Percentiles rank a stretch among this genome's conserved stretches.
Conservation (phyloP, 2,888 invertebrate genomes). For the Stenichneumon culpator region DNA sequence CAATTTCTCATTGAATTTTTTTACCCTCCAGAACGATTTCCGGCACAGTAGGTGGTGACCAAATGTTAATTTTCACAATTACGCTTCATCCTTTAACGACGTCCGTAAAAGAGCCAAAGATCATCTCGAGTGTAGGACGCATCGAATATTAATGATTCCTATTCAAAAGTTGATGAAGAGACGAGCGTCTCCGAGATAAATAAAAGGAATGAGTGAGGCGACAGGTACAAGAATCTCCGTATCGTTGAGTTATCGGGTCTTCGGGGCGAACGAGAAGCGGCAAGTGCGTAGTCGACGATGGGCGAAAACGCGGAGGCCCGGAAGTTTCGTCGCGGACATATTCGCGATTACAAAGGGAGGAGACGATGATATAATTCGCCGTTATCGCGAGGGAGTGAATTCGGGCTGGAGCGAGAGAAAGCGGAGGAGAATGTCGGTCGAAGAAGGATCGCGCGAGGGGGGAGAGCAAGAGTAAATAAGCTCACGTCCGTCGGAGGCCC, state of each 20-base stretch:
- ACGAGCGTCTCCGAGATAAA: slow-evolving; percentile 16
- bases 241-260: slow-evolving; percentile 31
- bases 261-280: not conserved
- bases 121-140: not conserved
- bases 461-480: slow-evolving; percentile 77
- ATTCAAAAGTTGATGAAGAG: slow-evolving; percentile 3
- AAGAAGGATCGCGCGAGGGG: slow-evolving; percentile 61
- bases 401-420: slow-evolving; percentile 45
- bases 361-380: slow-evolving; percentile 57
- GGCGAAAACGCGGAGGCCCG: slow-evolving; percentile 4
- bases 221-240: slow-evolving; percentile 42
- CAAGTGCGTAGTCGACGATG: slow-evolving; percentile 17
- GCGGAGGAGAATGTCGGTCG: slow-evolving; percentile 36
- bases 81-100: not conserved
- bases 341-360: slow-evolving; percentile 50
- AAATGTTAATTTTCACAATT: not conserved
- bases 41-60: not conserved
- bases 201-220: slow-evolving; percentile 28
- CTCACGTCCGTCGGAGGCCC: slow-evolving; percentile 72
- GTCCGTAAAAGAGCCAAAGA: not conserved
- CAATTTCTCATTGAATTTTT: not conserved
- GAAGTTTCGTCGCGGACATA: slow-evolving; percentile 25
- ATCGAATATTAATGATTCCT: slow-evolving; percentile 16
- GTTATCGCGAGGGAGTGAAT: slow-evolving; percentile 51
- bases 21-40: not conserved